These are phyloP conservation scores for Cariama cristata DNA, from an alignment of 2,113 vertebrate species.

Conservation along the genomic window DNA sequence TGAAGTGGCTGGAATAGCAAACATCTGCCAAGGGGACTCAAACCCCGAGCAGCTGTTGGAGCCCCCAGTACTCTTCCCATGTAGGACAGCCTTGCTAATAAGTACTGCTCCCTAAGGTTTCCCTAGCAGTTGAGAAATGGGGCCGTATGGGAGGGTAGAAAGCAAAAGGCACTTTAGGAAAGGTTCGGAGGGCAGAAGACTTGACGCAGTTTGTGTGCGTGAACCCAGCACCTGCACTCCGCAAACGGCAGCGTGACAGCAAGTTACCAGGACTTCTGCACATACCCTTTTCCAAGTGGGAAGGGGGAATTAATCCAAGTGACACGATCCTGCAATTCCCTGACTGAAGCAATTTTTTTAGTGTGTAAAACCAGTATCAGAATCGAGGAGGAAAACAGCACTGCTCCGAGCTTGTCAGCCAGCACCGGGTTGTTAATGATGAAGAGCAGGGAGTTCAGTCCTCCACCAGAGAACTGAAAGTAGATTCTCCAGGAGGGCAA, in stretches of 20 bases:
- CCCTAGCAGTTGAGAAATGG: not conserved
- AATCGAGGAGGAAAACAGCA: not conserved
- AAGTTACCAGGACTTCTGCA: not conserved
- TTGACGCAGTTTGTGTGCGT: rapidly evolving
- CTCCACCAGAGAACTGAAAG: not conserved
- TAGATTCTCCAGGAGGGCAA: not conserved
- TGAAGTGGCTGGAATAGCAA: slow-evolving; percentile 77
- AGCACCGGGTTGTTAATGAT: not conserved
- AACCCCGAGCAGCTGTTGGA: slow-evolving; percentile 78
- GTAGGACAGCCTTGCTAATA: not conserved
- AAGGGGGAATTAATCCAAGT: not conserved
- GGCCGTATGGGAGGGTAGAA: rapidly evolving
- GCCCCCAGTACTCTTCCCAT: slow-evolving; percentile 44
- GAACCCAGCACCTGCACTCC: not conserved
- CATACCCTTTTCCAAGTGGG: not conserved
- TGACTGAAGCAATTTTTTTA: not conserved
- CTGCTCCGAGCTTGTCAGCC: not conserved
- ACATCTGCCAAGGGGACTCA: slow-evolving; percentile 79
- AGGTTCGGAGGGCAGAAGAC: not conserved
- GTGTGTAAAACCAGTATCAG: not conserved
- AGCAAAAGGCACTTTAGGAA: not conserved
- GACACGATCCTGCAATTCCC: not conserved
- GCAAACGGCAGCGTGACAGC: rapidly evolving
- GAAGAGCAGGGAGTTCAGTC: not conserved
- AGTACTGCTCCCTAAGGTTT: not conserved